phyloP scores from a whole-genome alignment of 2,888 invertebrate species.

The Prosopocoilus inquinatus region DNA sequence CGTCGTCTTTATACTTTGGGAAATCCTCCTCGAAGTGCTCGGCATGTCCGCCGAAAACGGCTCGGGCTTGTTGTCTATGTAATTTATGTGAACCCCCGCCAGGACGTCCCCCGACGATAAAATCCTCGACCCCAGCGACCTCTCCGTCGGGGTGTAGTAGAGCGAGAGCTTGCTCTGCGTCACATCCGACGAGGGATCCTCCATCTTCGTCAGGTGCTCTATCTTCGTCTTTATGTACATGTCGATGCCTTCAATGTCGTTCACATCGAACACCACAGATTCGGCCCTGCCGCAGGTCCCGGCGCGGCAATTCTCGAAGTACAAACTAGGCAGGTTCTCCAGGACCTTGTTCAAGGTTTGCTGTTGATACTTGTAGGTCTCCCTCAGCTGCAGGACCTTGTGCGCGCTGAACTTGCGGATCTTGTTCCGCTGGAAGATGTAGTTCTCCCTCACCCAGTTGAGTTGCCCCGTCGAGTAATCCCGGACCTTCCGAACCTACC shows the following conservation, averaged over 20 bases:
- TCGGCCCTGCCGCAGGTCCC: conserved; percentile 77
- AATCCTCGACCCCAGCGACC: conserved; percentile 56
- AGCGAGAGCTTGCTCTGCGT: conserved; percentile 68
- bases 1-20: neutral
- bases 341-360: conserved; percentile 91
- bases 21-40: conserved; percentile 8
- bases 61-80: conserved; percentile 54
- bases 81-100: conserved; percentile 66
- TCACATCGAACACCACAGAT: conserved; percentile 67
- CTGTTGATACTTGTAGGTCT: conserved; percentile 95
- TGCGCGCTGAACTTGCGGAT: conserved; percentile 93
- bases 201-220: conserved; percentile 58
- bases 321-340: conserved; percentile 86
- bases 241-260: conserved; percentile 63
- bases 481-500: conserved; percentile 83
- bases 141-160: conserved; percentile 80
- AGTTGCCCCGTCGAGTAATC: conserved; percentile 90
- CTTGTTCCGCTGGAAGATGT: conserved; percentile 91
- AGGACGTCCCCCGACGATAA: conserved; percentile 48
- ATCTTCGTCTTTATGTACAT: conserved; percentile 68
- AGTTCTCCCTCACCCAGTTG: conserved; percentile 93
- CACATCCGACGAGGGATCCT: conserved; percentile 49
- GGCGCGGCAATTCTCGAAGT: conserved; percentile 91
- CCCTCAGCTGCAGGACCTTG: conserved; percentile 83
- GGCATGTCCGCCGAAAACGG: conserved; percentile 20